Base-by-base conservation (phyloP, 64 coral and sea anemone genomes). In the Montipora capricornis region DNA sequence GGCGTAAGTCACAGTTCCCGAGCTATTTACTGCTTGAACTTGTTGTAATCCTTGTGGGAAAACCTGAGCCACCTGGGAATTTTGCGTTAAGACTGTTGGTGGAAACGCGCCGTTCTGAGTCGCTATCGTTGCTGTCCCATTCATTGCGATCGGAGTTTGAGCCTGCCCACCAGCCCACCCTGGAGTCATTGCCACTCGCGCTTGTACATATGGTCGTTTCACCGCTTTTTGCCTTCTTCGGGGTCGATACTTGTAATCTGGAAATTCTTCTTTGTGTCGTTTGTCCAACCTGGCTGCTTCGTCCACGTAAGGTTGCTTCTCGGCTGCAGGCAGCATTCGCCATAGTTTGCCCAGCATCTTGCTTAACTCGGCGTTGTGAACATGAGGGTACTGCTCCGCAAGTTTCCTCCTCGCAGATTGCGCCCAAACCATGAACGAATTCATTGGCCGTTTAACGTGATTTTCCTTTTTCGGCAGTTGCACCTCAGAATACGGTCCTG, bases 351-450 rank as follows among this genome's bases (percentile, higher is more conserved):
- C 98, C 4, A 99, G 82, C 98, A 99, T 99, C 90, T 99, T 99
- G 51, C 98, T 99, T 13, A 99, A 77, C 92, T 99, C 98, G n/a
- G 98, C 98, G 85, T 99, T 99, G 53, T 99, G 98, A n/a, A 99
- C 98, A 87, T 99, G 98, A 84, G 98, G 98, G 91, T 99, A 99
- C 74, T 99, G 98, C 68, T 99, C 98, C 3, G 98, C 98, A 1
- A 99, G 95, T 78, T 99, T 96, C 64, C 98, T 86, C 51, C 98
- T 75, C 53, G 95, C 95, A 22, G 95, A 94, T 68, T 99, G 98
- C 48, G 98, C 98, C 98, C 98, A 99, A 76, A 99, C 95, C 98
- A 99, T 99, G 57, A 99, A 99, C 89, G 95, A 96, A 78, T 99
- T 99, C 98, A 99, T 99, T 16, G 98, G 98, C 44, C 98, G 92